Percentiles rank a stretch among this genome's conserved stretches.
phyloP scores from a whole-genome alignment of 2,888 invertebrate genomes.

The Eupithecia vulgata region DNA sequence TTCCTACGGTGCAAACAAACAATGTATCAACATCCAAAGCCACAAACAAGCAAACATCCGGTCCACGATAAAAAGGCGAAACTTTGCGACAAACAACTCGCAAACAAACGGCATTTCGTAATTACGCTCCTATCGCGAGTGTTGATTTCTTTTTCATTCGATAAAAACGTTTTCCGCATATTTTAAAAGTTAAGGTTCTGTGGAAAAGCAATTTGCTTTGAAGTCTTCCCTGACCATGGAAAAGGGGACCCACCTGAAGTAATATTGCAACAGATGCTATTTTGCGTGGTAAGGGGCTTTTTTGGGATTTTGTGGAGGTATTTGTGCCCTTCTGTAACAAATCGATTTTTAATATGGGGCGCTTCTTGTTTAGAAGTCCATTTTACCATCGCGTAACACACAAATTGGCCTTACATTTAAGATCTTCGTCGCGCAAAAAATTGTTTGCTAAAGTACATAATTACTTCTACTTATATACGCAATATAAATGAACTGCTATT shows the following conservation, averaged over 20 bases:
- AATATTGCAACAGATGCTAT: conserved; percentile 27
- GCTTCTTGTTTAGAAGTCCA: not conserved
- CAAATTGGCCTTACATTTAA: not conserved
- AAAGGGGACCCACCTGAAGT: conserved; percentile 25
- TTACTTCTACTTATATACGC: not conserved
- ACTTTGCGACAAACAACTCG: conserved; percentile 38
- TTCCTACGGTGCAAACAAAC: not conserved
- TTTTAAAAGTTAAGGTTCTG: conserved; percentile 58
- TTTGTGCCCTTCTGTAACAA: not conserved
- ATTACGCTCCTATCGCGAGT: conserved; percentile 41
- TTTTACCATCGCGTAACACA: not conserved
- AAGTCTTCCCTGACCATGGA: conserved; percentile 46
- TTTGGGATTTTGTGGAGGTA: not conserved
- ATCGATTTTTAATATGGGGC: not conserved
- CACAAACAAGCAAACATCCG: conserved; percentile 33
- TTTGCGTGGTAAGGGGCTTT: conserved; percentile 2
- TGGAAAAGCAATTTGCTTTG: conserved; percentile 63
- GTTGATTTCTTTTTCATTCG: conserved; percentile 56
- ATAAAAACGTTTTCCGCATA: conserved; percentile 55
- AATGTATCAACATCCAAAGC: conserved; percentile 1
- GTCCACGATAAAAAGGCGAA: conserved; percentile 31
- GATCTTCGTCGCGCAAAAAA: not conserved
- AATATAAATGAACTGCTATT: not conserved
- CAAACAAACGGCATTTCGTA: conserved; percentile 40
- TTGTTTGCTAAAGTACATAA: not conserved